A percentile compares a stretch with the other conserved stretches of the same genome.
phyloP scores from a whole-genome alignment of 2,888 invertebrate genomes.

The Acanthosepion esculentum region DNA sequence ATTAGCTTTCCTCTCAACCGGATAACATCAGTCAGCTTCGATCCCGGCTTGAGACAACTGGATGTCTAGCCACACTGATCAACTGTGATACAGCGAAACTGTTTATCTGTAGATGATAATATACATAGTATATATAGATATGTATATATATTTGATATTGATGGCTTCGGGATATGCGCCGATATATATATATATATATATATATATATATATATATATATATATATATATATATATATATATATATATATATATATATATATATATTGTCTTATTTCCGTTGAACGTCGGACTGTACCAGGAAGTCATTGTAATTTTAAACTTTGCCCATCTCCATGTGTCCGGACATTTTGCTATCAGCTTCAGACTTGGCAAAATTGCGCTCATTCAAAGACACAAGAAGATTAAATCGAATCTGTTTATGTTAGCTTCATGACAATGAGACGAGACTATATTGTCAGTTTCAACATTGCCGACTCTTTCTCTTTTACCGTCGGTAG shows the following conservation, averaged over 20 bases:
- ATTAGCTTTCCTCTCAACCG: no score
- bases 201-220: not conserved
- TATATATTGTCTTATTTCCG: not conserved
- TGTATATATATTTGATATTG: no score
- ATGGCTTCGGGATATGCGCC: no score
- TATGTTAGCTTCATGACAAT: not conserved
- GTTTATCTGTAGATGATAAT: no score
- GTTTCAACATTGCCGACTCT: not conserved
- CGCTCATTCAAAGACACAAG: not conserved
- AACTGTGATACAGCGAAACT: no score
- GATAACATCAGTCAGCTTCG: no score
- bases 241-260: not conserved
- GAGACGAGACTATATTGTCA: not conserved
- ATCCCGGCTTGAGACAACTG: no score
- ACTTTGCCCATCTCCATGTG: not conserved
- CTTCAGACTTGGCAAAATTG: not conserved
- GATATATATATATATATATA: conserved; percentile 15
- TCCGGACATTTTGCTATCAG: not conserved
- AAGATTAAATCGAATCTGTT: not conserved
- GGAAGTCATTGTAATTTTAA: not conserved
- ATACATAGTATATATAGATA: no score
- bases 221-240: not conserved
- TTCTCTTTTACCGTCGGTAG: not conserved
- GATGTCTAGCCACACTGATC: no score
- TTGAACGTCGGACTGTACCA: not conserved